phyloP scores from a whole-genome alignment of 2,113 vertebrate genomes.

The Hylia prasina region DNA sequence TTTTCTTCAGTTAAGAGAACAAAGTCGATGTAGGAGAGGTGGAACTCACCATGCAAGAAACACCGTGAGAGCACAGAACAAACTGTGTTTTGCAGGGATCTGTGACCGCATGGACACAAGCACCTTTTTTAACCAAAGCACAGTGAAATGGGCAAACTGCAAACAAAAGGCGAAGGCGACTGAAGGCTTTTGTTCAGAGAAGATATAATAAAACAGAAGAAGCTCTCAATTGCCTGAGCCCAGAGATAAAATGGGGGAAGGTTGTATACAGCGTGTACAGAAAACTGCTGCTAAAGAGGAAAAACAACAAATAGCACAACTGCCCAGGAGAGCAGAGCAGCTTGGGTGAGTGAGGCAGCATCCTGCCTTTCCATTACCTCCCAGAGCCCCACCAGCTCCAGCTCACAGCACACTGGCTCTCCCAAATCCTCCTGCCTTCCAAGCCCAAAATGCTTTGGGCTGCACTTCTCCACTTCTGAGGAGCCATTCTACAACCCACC shows the following conservation, averaged over 20 bases:
- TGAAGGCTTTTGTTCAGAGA: neutral
- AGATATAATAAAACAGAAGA: neutral
- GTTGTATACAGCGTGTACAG: accelerated
- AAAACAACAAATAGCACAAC: neutral
- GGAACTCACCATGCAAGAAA: neutral
- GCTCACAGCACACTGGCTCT: neutral
- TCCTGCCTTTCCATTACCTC: neutral
- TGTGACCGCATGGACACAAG: neutral
- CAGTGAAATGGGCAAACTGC: neutral
- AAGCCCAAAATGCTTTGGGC: neutral
- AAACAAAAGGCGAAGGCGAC: neutral
- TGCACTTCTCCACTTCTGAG: neutral
- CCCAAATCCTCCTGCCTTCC: neutral
- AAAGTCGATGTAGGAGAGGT: neutral
- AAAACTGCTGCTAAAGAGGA: neutral
- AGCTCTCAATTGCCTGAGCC: neutral
- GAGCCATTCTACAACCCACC: neutral
- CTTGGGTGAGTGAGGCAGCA: accelerated
- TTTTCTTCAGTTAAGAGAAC: neutral
- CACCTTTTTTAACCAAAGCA: neutral
- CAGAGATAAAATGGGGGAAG: neutral
- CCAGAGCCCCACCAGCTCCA: neutral
- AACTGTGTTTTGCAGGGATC: neutral
- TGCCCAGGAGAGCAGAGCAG: neutral
- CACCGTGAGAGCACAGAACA: neutral